These are phyloP conservation scores for Netelia inedita DNA, from an alignment of 2,888 invertebrate genomes.

Conservation along the genomic window DNA sequence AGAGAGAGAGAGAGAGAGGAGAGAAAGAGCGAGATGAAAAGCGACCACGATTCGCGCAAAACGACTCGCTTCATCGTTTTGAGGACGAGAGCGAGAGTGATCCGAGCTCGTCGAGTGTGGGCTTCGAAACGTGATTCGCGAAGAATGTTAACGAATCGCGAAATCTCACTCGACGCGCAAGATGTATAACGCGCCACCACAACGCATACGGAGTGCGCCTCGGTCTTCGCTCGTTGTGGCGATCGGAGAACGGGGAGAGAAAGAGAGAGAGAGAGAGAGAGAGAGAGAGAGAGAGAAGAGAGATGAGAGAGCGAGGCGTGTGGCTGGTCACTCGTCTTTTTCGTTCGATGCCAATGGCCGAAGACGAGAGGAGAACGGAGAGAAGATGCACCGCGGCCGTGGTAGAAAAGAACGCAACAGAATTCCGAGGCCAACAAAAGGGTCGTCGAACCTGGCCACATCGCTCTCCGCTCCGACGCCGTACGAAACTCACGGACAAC, in stretches of 20 bases:
- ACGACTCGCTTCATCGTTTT: slow-evolving; percentile 30
- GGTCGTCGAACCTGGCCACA: slow-evolving; percentile 57
- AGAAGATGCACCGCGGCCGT: slow-evolving; percentile 39
- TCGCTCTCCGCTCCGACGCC: neutral
- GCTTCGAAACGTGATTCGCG: slow-evolving; percentile 71
- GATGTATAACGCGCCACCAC: slow-evolving; percentile 75
- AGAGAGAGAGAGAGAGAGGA: neutral
- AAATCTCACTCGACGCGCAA: slow-evolving; percentile 75
- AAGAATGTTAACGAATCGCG: slow-evolving; percentile 82
- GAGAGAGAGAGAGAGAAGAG: neutral
- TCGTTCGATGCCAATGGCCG: slow-evolving; percentile 32
- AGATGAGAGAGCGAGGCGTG: slow-evolving; percentile 19
- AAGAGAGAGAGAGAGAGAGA: neutral
- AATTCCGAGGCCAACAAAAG: slow-evolving; percentile 41
- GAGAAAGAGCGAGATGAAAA: slow-evolving; percentile 8
- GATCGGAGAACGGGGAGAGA: slow-evolving; percentile 35
- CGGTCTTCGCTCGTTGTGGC: slow-evolving; percentile 25
- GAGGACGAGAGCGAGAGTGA: slow-evolving; percentile 20
- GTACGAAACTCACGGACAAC: slow-evolving; percentile 23
- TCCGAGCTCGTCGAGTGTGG: slow-evolving; percentile 32
- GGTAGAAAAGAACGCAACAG: slow-evolving; percentile 40
- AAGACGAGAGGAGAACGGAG: slow-evolving; percentile 5
- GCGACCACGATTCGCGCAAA: slow-evolving; percentile 14
- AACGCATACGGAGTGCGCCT: slow-evolving; percentile 21
- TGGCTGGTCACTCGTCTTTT: slow-evolving; percentile 33